These are phyloP conservation scores for Catalaphyllia jardinei DNA, from an alignment of 64 coral and sea anemone genomes.

Conservation along the genomic window DNA sequence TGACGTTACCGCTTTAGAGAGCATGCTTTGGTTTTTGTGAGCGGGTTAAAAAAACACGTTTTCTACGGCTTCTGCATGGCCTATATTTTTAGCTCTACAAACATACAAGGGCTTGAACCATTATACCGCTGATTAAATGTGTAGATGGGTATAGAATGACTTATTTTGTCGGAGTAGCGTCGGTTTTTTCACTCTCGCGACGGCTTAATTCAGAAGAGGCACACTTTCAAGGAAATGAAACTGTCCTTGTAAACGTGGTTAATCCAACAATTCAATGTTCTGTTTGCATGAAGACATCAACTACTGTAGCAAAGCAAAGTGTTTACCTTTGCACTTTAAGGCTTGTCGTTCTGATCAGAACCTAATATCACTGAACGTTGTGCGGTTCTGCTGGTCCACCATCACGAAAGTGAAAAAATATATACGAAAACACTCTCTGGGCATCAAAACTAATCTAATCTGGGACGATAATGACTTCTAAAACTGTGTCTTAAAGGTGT, in stretches of 20 bases:
- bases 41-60: neutral
- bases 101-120: neutral
- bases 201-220: neutral
- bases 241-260: neutral
- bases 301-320: neutral
- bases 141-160: neutral
- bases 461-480: neutral
- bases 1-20: neutral
- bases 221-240: neutral
- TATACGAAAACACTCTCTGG: neutral
- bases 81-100: no score
- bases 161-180: neutral
- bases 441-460: neutral
- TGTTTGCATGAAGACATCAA: slow-evolving; percentile 5
- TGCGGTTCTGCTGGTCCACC: neutral
- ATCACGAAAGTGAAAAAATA: neutral
- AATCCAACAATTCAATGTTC: neutral
- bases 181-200: neutral
- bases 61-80: no score
- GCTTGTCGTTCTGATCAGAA: neutral
- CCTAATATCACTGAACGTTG: neutral
- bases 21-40: neutral
- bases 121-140: neutral
- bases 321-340: slow-evolving; percentile 15
- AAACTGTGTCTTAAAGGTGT: neutral